Percentiles rank a stretch among this genome's conserved stretches.
Conservation (phyloP, 2,888 invertebrate species). For the Phortica okadai region DNA sequence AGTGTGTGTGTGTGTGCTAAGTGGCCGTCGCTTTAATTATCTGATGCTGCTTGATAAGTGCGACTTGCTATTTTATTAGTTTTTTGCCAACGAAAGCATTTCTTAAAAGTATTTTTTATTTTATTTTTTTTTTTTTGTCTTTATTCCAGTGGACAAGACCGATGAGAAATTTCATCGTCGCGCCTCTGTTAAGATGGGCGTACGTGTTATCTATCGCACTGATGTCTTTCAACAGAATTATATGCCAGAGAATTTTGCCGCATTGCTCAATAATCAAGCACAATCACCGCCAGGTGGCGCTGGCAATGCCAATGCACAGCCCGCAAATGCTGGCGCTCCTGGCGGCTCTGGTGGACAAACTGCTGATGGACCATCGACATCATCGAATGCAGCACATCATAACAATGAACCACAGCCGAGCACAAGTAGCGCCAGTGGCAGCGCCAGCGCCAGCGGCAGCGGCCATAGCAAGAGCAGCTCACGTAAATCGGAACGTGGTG, state of each 20-base stretch:
- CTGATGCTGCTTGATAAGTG: background rate
- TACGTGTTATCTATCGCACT: slow-evolving; percentile 85
- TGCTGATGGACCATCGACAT: slow-evolving; percentile 39
- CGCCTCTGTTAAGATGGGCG: slow-evolving; percentile 89
- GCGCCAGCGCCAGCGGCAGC: slow-evolving; percentile 14
- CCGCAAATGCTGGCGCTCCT: slow-evolving; percentile 46
- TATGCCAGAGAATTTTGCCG: slow-evolving; percentile 69
- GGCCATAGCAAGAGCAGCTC: slow-evolving; percentile 49
- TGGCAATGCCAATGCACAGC: slow-evolving; percentile 46
- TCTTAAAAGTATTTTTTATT: background rate
- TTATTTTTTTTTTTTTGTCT: background rate
- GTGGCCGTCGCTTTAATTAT: background rate
- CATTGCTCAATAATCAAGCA: slow-evolving; percentile 64
- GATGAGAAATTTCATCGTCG: slow-evolving; percentile 89
- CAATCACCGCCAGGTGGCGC: slow-evolving; percentile 64
- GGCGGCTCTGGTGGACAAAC: slow-evolving; percentile 46
- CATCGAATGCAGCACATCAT: slow-evolving; percentile 31
- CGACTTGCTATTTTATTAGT: background rate
- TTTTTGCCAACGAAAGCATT: background rate
- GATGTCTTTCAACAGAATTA: slow-evolving; percentile 66
- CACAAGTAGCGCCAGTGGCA: slow-evolving; percentile 30
- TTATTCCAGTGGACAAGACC: slow-evolving; percentile 84
- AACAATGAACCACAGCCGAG: background rate
- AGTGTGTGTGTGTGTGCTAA: background rate
- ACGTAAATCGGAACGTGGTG: slow-evolving; percentile 72